Evolutionary conservation across 30 jellyfish, hydroid and myxozoan genomes (phyloP).

Genomic region (Hydractinia echinata): DNA sequence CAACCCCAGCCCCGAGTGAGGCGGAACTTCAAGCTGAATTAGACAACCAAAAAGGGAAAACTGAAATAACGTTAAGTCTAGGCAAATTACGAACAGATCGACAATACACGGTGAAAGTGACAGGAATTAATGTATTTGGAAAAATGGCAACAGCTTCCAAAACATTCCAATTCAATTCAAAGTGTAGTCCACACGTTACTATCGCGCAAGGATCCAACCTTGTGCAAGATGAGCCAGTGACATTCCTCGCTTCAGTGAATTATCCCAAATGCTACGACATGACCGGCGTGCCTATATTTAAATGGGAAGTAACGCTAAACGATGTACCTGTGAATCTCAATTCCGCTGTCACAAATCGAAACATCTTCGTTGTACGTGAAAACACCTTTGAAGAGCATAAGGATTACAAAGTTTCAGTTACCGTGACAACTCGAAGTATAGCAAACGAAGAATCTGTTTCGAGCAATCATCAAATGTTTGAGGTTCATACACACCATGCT

Average conservation of each 20-base stretch:
- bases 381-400: not conserved
- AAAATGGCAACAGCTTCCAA: not conserved
- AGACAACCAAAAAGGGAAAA: no score
- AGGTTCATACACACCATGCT: not conserved
- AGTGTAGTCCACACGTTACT: not conserved
- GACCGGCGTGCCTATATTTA: not conserved
- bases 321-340: not conserved
- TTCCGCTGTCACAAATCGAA: not conserved
- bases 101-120: not conserved
- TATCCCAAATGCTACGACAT: constrained; percentile 1
- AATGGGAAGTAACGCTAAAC: not conserved
- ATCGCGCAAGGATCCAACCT: not conserved
- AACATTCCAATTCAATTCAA: not conserved
- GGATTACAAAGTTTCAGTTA: not conserved
- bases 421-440: not conserved
- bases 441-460: not conserved
- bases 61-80: no score
- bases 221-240: not conserved
- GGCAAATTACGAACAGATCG: no score
- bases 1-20: no score
- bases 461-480: not conserved
- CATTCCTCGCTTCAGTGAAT: not conserved
- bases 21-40: no score
- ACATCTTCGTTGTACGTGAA: not conserved
- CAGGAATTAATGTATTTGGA: not conserved